A percentile compares a stretch with the other conserved stretches of the same genome.
These are phyloP conservation scores for Epizoanthus stellaris DNA, from an alignment of 92 coral and sea anemone species.

Conservation along the genomic window DNA sequence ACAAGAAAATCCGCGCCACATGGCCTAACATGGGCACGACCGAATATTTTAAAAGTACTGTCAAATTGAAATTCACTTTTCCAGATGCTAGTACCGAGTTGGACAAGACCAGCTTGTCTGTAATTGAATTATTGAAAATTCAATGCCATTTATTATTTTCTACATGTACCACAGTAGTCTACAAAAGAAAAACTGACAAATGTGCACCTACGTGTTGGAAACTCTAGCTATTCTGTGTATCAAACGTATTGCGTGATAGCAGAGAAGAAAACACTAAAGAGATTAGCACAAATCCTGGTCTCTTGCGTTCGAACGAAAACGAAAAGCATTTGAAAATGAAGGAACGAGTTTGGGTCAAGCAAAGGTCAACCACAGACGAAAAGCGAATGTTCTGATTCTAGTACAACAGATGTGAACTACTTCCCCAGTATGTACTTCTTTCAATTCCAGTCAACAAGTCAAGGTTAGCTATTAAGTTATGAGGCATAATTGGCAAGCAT, in stretches of 20 bases:
- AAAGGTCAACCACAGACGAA: conserved; percentile 14
- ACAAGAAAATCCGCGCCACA: neutral
- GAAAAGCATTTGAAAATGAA: neutral
- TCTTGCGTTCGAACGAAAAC: neutral
- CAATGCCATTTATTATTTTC: no score
- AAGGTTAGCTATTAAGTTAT: neutral
- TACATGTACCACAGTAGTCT: neutral
- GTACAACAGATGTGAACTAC: no score
- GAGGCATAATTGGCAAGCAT: neutral
- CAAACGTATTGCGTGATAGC: neutral
- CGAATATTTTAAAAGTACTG: neutral
- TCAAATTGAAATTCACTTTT: neutral
- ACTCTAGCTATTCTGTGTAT: neutral
- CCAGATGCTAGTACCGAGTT: no score
- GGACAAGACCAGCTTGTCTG: no score
- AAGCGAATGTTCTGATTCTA: conserved; percentile 8
- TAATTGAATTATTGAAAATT: no score
- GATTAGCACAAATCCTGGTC: neutral
- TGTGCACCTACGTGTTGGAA: neutral
- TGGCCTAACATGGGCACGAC: neutral
- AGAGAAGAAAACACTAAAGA: neutral
- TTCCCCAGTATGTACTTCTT: neutral
- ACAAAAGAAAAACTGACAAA: conserved; percentile 6
- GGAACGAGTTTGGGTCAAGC: conserved; percentile 26
- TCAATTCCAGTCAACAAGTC: neutral